These are phyloP conservation scores for Cloeon dipterum DNA, from an alignment of 2,888 invertebrate genomes.

Conservation along the genomic window DNA sequence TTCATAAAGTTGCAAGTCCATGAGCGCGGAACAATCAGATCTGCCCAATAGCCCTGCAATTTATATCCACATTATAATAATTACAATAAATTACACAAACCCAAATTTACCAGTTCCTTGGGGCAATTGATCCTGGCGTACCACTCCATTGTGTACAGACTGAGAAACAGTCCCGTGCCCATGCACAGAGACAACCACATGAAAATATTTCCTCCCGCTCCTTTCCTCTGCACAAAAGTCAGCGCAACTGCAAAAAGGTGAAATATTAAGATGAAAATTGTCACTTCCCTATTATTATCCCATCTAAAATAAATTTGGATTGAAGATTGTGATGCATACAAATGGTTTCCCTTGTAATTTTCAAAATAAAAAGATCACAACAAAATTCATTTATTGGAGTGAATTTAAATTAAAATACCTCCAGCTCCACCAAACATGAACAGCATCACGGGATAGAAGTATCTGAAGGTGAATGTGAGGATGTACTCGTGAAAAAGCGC, in stretches of 20 bases:
- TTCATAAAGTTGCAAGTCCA: no score
- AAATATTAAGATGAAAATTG: background rate
- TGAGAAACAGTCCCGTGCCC: conserved; percentile 53
- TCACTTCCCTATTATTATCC: background rate
- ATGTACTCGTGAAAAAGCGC: conserved; percentile 77
- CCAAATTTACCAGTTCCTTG: conserved; percentile 15
- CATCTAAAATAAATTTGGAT: no score
- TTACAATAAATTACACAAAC: no score
- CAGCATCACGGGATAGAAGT: conserved; percentile 73
- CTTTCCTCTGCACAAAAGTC: conserved; percentile 21
- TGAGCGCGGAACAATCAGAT: background rate
- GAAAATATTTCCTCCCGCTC: conserved; percentile 47
- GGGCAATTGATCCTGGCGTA: conserved; percentile 59
- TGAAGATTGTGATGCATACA: no score
- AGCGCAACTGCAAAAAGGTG: conserved; percentile 11
- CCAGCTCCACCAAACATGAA: conserved; percentile 51
- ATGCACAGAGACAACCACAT: conserved; percentile 59
- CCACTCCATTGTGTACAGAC: conserved; percentile 67
- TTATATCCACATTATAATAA: no score
- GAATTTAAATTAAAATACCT: conserved; percentile 9
- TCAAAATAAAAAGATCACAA: no score
- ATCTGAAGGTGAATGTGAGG: conserved; percentile 49
- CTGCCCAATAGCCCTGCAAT: no score
- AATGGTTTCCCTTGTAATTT: no score
- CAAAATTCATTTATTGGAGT: no score